Evolutionary conservation across 2,888 invertebrate species (phyloP).

Genomic region (Bhutanitis thaidina): DNA sequence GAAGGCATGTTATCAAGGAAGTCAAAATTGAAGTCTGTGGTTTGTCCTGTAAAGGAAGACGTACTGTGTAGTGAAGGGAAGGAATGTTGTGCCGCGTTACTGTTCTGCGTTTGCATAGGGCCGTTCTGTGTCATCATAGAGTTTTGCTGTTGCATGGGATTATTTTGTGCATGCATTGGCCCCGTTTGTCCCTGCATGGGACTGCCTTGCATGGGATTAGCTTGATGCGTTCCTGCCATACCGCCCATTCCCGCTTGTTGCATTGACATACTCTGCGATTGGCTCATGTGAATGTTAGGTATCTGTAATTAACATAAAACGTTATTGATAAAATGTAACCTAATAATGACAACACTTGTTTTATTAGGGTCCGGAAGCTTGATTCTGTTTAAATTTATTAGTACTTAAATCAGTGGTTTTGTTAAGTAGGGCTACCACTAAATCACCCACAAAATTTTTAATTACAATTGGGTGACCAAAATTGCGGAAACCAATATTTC

Average conservation of each 20-base stretch:
- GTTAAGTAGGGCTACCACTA: too few species aligned
- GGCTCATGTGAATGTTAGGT: slow-evolving; percentile 85
- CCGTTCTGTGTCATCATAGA: slow-evolving; percentile 29
- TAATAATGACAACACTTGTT: too few species aligned
- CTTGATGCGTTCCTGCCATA: slow-evolving; percentile 43
- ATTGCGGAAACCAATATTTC: too few species aligned
- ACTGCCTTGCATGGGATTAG: slow-evolving; percentile 40
- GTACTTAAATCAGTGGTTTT: too few species aligned
- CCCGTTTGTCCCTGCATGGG: slow-evolving; percentile 41
- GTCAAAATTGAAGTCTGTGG: slow-evolving; percentile 89
- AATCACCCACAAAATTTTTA: too few species aligned
- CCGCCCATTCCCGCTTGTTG: slow-evolving; percentile 50
- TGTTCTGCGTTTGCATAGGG: slow-evolving; percentile 24
- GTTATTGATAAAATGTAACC: too few species aligned
- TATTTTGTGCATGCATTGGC: slow-evolving; percentile 39
- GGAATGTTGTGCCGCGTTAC: slow-evolving; percentile 30
- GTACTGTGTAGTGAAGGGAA: slow-evolving; percentile 59
- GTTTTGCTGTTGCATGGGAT: slow-evolving; percentile 28
- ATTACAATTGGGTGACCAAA: too few species aligned
- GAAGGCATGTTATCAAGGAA: slow-evolving; percentile 91
- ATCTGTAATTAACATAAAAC: slow-evolving; percentile 58
- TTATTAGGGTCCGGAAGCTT: too few species aligned
- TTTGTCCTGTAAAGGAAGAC: slow-evolving; percentile 71
- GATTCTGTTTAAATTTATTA: too few species aligned
- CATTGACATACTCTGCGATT: slow-evolving; percentile 83